Evolutionary conservation across 64 coral and sea anemone species (phyloP).

Genomic region (Montipora efflorescens): DNA sequence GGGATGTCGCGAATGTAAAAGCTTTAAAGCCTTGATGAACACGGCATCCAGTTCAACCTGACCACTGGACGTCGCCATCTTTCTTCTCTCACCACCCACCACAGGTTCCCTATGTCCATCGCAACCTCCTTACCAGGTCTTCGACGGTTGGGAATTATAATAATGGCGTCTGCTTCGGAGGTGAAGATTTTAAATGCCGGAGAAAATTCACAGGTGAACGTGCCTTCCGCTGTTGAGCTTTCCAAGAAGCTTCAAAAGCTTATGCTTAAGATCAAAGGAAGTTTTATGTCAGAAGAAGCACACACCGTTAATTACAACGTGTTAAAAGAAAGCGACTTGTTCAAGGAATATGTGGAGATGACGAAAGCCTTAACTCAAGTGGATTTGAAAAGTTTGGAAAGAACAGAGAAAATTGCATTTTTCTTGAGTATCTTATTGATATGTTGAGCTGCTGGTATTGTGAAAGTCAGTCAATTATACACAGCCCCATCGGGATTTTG

Average conservation of each 20-base stretch:
- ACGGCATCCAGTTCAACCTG: constrained; percentile 82
- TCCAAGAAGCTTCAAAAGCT: constrained; percentile 78
- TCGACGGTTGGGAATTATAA: not conserved
- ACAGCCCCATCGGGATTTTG: no score
- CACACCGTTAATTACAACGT: constrained; percentile 72
- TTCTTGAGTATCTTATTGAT: constrained; percentile 87
- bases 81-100: constrained; percentile 1
- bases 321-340: constrained; percentile 81
- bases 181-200: constrained; percentile 29
- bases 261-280: constrained; percentile 81
- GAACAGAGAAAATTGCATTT: constrained; percentile 77
- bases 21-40: constrained; percentile 91
- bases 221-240: constrained; percentile 60
- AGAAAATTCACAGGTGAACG: not conserved
- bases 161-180: not conserved
- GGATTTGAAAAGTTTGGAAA: constrained; percentile 47
- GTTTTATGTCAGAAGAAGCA: constrained; percentile 83
- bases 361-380: constrained; percentile 55
- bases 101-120: constrained; percentile 3
- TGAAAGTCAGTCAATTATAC: not conserved
- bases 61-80: constrained; percentile 83
- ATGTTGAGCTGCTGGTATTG: not conserved
- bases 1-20: constrained; percentile 92
- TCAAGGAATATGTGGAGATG: constrained; percentile 67
- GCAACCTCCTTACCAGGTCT: no score